Evolutionary conservation across 2,888 invertebrate species (phyloP), one percentile per base, ranked within the genome.

Genomic region (Gortyna flavago): DNA sequence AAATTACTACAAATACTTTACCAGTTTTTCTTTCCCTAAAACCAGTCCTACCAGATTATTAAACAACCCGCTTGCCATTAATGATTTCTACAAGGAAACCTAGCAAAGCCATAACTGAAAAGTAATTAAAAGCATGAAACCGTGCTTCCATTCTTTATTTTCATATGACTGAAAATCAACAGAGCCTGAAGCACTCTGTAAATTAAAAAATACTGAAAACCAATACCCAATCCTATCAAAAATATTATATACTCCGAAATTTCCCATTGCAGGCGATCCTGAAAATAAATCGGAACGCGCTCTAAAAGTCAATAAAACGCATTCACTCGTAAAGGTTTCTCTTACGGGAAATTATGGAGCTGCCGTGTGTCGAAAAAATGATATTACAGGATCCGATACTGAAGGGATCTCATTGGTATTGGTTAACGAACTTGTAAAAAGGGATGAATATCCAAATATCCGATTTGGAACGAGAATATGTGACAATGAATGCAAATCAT

Each of bases 221-320:
- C 48, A 9, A 54, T 75, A 62, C 21, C 38, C 62, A 74, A 85
- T 82, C 65, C 71, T n/a, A n/a, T n/a, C n/a, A n/a, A n/a, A n/a
- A n/a, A n/a, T n/a, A 85, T 79, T 75, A 25, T 21, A 2, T 35
- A 54, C n/a, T 32, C 69, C 29, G 44, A 44, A 59, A 75, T 67
- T 61, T 72, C 70, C 29, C 62, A 64, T 72, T 48, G 57, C 77
- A 69, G 72, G 69, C 57, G 51, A 51, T 62, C 44, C 65, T 25
- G 57, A 69, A 77, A 77, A 84, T 48, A 72, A 69, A 77, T 44
- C 51, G 68, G 25, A 70, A 61, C 65, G 62, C 61, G 21, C 48
- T 73, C 59, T 68, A 66, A 76, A 76, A 79, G 78, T 79, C 79
- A 81, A 83, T 85, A 85, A 85, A 85, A 79, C 59, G 73, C 75